phyloP scores from a whole-genome alignment of 2,888 invertebrate species.

The Platypus cylindrus region DNA sequence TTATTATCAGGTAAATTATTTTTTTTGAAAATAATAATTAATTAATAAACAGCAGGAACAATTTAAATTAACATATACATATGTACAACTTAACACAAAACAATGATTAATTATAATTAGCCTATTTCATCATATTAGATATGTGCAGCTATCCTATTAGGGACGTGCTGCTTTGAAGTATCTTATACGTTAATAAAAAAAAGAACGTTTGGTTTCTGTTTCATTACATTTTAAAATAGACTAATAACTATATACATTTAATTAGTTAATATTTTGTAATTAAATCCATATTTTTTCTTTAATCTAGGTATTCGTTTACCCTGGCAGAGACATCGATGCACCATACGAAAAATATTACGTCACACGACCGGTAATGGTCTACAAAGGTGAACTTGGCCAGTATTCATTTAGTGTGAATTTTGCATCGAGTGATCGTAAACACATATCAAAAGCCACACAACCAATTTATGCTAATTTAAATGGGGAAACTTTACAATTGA shows the following conservation, averaged over 20 bases:
- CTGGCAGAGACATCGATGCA: constrained; percentile 18
- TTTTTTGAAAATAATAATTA: background rate
- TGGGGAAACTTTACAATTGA: constrained; percentile 19
- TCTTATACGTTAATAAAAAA: too few species aligned
- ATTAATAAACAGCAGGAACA: too few species aligned
- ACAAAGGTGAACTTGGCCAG: constrained; percentile 22
- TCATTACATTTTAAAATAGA: too few species aligned
- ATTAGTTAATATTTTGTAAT: too few species aligned
- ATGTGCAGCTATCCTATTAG: too few species aligned
- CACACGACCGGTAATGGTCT: constrained; percentile 23
- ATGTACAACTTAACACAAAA: too few species aligned
- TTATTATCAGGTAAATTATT: constrained; percentile 15
- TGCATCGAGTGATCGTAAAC: constrained; percentile 22
- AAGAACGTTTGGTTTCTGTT: too few species aligned
- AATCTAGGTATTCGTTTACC: constrained; percentile 23
- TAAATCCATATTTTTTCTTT: background rate
- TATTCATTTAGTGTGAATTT: constrained; percentile 26
- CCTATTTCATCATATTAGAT: too few species aligned
- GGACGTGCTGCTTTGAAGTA: too few species aligned
- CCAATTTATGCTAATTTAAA: constrained; percentile 23
- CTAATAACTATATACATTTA: too few species aligned
- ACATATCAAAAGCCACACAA: constrained; percentile 21
- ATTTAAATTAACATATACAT: too few species aligned
- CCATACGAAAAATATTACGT: constrained; percentile 24
- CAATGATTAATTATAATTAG: too few species aligned